Evolutionary conservation across 2,888 invertebrate genomes (phyloP).

Genomic region (Lasioglossum oenotherae): DNA sequence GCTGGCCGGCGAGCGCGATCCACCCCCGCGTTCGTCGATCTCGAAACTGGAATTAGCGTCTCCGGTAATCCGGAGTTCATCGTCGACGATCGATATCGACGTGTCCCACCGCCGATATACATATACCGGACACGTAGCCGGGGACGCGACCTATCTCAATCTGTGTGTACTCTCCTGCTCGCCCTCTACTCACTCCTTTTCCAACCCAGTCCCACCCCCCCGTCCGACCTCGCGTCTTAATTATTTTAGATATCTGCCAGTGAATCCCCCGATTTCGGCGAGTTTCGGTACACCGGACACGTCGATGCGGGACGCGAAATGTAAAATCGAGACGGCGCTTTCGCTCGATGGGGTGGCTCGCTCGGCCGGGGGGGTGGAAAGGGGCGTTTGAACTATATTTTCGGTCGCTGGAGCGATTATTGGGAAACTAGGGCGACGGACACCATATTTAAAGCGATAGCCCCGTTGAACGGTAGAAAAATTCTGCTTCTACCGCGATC

Average conservation of each 20-base stretch:
- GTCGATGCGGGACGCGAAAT: not conserved
- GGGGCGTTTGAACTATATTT: constrained; percentile 7
- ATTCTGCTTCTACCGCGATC: not conserved
- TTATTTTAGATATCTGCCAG: constrained; percentile 26
- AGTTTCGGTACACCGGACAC: constrained; percentile 16
- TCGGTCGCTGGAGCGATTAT: constrained; percentile 8
- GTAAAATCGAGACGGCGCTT: constrained; percentile 23
- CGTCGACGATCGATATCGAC: constrained; percentile 30
- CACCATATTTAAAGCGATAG: constrained; percentile 20
- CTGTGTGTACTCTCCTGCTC: not conserved
- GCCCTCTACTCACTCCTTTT: not conserved
- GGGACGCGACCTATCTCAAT: constrained; percentile 3
- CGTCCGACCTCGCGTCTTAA: not conserved
- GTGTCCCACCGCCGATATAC: not conserved
- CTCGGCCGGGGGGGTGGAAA: not conserved
- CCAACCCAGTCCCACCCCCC: not conserved
- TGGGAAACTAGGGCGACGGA: constrained; percentile 14
- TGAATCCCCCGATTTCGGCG: not conserved
- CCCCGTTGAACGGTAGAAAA: not conserved
- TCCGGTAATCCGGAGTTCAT: constrained; percentile 6
- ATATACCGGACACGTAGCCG: not conserved
- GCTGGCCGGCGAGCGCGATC: constrained; percentile 4
- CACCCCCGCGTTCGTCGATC: not conserved
- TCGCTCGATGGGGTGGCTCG: not conserved
- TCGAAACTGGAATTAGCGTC: constrained; percentile 24